Evolutionary conservation across 2,113 vertebrate genomes (phyloP).

Genomic region (Mustelus asterias): DNA sequence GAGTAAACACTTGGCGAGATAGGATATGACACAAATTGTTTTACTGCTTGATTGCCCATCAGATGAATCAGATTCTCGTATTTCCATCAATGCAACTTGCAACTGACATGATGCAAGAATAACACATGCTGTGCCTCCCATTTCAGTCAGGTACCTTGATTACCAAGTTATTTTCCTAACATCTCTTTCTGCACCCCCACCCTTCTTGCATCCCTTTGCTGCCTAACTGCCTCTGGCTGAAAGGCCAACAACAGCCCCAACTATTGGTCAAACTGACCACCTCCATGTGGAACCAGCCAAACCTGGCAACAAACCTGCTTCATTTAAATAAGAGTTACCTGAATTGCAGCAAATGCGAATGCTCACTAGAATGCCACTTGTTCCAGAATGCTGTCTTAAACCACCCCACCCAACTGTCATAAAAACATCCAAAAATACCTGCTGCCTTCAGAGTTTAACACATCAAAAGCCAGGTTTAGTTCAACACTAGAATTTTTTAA

Average conservation of each 20-base stretch:
- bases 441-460: background rate
- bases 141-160: background rate
- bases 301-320: background rate
- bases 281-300: background rate
- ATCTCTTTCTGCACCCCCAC: no score
- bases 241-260: background rate
- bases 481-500: background rate
- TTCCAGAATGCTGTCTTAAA: background rate
- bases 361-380: background rate
- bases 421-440: background rate
- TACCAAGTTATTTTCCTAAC: background rate
- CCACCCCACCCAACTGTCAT: background rate
- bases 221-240: background rate
- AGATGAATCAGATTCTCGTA: background rate
- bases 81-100: background rate
- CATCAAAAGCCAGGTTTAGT: background rate
- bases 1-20: background rate
- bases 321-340: background rate
- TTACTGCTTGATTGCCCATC: background rate
- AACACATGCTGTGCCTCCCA: background rate
- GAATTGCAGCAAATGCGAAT: background rate
- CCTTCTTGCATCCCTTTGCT: background rate
- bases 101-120: background rate
- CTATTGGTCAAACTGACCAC: background rate
- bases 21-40: background rate